These are phyloP conservation scores for Ormia ochracea DNA, from an alignment of 2,888 invertebrate genomes.

Conservation along the genomic window DNA sequence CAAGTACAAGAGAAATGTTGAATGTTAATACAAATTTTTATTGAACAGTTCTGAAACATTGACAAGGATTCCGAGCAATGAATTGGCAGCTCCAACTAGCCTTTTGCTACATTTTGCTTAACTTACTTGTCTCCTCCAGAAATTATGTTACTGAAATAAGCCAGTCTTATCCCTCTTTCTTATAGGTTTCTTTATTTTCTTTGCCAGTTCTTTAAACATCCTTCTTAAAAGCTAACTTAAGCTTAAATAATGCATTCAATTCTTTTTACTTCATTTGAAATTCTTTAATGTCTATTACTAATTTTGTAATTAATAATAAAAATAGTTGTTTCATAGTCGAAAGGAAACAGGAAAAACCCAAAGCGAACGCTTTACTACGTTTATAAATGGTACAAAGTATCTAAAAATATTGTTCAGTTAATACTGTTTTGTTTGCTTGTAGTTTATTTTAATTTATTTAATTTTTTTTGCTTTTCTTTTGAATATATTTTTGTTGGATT, in stretches of 20 bases:
- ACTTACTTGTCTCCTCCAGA: too few relatives aligned
- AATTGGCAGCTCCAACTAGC: too few relatives aligned
- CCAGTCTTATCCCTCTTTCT: not conserved
- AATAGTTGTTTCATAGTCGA: constrained; percentile 10
- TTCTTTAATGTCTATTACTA: not conserved
- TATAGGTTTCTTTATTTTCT: constrained; percentile 12
- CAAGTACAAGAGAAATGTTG: too few relatives aligned
- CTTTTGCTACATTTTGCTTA: too few relatives aligned
- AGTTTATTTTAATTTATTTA: not conserved
- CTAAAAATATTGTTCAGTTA: constrained; percentile 71
- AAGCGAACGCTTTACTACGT: not conserved
- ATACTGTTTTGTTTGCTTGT: constrained; percentile 64
- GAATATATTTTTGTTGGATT: constrained; percentile 1
- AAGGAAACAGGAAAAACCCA: not conserved
- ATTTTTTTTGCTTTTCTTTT: not conserved
- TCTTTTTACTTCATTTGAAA: not conserved
- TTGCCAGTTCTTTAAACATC: not conserved
- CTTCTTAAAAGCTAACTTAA: constrained; percentile 51
- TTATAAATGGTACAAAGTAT: constrained; percentile 53
- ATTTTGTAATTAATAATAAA: constrained; percentile 20
- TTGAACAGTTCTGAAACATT: too few relatives aligned
- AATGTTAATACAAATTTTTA: too few relatives aligned
- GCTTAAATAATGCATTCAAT: constrained; percentile 39
- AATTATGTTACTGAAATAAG: too few relatives aligned
- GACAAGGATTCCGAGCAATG: too few relatives aligned